Evolutionary conservation across 1,140 invertebrate genomes (phyloP), one percentile per base, ranked within the genome.

Genomic region (Cecropterus lyciades): DNA sequence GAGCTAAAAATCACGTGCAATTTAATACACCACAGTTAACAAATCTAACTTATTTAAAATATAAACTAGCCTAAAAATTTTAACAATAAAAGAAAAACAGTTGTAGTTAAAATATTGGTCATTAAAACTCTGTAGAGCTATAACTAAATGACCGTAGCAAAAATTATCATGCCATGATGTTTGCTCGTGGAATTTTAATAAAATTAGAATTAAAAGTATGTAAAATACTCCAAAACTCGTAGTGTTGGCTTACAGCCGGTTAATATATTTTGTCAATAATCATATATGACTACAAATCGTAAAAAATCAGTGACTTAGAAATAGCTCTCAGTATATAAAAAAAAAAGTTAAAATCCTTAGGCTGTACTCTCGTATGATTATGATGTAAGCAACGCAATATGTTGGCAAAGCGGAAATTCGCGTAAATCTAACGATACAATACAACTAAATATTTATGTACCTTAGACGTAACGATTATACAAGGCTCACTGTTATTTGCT

Each of bases 1-100:
- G 85, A 80, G 82, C 79, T 79, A 82, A 65, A 82, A 78, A 79
- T 83, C 80, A 83, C 82, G 89, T 89, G 89, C 89, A 87, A 87
- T 88, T 76, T 80, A 84, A 84, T 86, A 92, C 88, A 90, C 84
- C 86, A 88, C 87, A 89, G 77, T 89, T 92, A 92, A 92, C 87
- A 89, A 91, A 91, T 84, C 88, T 92, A 92, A 92, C 87, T 91
- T 92, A 90, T 86, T 77, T 71, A 78, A 88, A 91, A 87, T 89
- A 89, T 91, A 92, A 89, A 89, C 85, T 92, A 92, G 89, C 88
- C 89, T 91, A 92, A 92, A 92, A 87, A 89, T 91, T 92, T 92
- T 92, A 92, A 92, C 89, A 92, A 90, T 86, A 85, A 85, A 88
- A 85, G 74, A 80, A 81, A 87, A 88, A 89, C 81, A 78, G 81